Evolutionary conservation across 2,113 vertebrate genomes (phyloP).

Genomic region (Origma solitaria): DNA sequence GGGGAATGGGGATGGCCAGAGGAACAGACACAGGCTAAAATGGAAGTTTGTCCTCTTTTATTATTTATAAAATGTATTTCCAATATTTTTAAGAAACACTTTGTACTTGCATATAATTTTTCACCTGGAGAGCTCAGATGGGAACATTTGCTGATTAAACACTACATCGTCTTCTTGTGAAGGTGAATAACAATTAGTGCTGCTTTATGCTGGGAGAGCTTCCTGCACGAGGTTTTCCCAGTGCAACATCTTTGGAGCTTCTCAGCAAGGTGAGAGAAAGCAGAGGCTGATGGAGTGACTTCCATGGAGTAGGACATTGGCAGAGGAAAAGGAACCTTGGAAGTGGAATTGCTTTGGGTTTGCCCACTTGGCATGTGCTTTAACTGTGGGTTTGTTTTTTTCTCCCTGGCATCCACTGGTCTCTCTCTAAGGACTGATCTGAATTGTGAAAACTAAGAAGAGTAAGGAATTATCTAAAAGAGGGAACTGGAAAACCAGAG

Average conservation of each 20-base stretch:
- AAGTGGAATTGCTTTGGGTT: neutral
- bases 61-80: constrained; percentile 59
- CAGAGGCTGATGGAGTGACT: neutral
- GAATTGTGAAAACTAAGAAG: neutral
- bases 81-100: constrained; percentile 42
- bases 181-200: neutral
- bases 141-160: constrained; percentile 47
- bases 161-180: neutral
- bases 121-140: constrained; percentile 32
- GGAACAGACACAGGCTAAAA: constrained; percentile 17
- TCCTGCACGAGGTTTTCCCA: neutral
- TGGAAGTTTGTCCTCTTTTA: constrained; percentile 37
- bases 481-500: neutral
- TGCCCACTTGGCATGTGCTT: neutral
- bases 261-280: neutral
- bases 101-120: constrained; percentile 45
- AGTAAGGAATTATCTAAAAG: neutral
- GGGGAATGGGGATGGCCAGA: neutral
- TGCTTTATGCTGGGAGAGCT: neutral
- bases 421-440: neutral
- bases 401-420: too few relatives aligned
- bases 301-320: neutral
- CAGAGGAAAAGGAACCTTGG: neutral
- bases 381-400: neutral
- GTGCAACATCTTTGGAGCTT: neutral